phyloP scores from a whole-genome alignment of 1,140 invertebrate species.

The Odontomachus brunneus region DNA sequence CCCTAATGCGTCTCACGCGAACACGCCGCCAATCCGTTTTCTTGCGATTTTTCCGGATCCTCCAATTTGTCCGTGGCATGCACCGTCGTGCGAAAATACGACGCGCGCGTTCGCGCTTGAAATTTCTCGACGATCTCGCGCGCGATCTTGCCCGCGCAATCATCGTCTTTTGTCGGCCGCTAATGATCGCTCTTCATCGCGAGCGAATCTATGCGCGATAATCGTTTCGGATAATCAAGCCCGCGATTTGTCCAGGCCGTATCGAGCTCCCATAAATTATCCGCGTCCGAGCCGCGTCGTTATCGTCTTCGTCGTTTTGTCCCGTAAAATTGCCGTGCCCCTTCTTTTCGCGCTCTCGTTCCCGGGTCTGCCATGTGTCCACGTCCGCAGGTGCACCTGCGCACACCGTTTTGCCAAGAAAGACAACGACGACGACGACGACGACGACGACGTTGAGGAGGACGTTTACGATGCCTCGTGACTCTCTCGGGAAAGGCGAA shows the following conservation, averaged over 20 bases:
- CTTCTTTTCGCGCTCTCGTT: background rate
- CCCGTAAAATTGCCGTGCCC: background rate
- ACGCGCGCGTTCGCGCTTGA: background rate
- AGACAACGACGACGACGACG: slow-evolving; percentile 45
- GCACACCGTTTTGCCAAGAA: background rate
- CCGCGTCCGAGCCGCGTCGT: background rate
- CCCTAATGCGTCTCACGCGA: background rate
- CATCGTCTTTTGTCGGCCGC: background rate
- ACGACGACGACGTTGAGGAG: slow-evolving; percentile 17
- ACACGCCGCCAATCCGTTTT: no score
- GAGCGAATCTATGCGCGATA: slow-evolving; percentile 6
- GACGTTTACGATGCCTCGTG: background rate
- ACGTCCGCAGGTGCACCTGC: slow-evolving; percentile 53
- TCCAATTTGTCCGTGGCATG: background rate
- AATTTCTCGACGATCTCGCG: background rate
- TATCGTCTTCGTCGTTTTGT: background rate
- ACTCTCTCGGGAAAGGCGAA: slow-evolving; percentile 10
- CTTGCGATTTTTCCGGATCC: background rate
- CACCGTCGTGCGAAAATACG: background rate
- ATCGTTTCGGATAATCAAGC: slow-evolving; percentile 19
- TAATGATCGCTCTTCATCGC: slow-evolving; percentile 6
- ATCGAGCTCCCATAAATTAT: slow-evolving; percentile 3
- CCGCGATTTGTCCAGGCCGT: slow-evolving; percentile 22
- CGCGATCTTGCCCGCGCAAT: background rate
- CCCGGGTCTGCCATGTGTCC: slow-evolving; percentile 25